Conservation (phyloP, 2,888 invertebrate species). For the Drepanosiphum platanoidis region DNA sequence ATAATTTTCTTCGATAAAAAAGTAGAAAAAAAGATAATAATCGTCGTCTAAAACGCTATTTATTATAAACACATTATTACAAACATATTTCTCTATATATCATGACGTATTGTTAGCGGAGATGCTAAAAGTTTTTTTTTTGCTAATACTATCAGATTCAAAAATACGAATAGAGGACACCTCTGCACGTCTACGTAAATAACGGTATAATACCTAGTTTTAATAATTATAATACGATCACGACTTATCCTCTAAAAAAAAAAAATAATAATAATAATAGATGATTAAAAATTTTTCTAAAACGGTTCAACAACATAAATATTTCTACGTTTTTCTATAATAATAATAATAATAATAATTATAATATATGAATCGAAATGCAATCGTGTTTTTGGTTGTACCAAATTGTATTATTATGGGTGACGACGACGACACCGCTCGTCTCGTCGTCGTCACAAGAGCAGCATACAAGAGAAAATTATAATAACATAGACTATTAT, state of each 20-base stretch:
- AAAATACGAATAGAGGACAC: constrained; percentile 45
- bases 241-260: constrained; percentile 47
- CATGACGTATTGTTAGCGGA: too few relatives aligned
- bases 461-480: constrained; percentile 14
- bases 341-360: too few relatives aligned
- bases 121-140: constrained; percentile 19
- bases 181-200: constrained; percentile 27
- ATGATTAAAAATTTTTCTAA: constrained; percentile 44
- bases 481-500: too few relatives aligned
- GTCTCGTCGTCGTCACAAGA: too few relatives aligned
- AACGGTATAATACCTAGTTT: too few relatives aligned
- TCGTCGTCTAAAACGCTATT: too few relatives aligned
- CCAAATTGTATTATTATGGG: constrained; percentile 31
- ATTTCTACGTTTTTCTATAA: too few relatives aligned
- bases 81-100: too few relatives aligned
- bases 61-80: too few relatives aligned
- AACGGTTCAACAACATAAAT: constrained; percentile 46
- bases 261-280: too few relatives aligned
- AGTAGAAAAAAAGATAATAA: constrained; percentile 56
- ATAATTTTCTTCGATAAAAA: constrained; percentile 55
- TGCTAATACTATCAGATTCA: constrained; percentile 36
- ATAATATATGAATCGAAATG: constrained; percentile 41
- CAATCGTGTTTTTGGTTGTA: constrained; percentile 24
- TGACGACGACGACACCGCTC: too few relatives aligned
- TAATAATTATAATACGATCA: too few relatives aligned